Conservation (phyloP, 1,140 invertebrate genomes). For the Telenomus remus region DNA sequence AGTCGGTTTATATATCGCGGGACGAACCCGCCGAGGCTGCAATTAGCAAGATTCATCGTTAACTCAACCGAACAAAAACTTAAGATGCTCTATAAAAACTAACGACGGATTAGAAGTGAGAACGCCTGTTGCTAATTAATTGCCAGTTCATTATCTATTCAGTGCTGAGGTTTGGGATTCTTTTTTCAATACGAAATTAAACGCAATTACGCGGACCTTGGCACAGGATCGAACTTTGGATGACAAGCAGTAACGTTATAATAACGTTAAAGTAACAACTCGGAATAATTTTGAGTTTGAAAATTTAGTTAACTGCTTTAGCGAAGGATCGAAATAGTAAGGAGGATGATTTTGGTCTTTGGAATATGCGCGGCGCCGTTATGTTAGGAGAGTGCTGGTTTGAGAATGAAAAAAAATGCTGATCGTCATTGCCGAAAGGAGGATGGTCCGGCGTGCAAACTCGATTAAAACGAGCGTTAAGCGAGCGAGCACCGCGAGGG, state of each 20-base stretch:
- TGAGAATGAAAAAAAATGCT: constrained; percentile 51
- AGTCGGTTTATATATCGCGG: not conserved
- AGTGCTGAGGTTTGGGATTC: not conserved
- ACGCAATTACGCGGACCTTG: not conserved
- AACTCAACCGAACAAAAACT: not conserved
- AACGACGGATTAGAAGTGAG: constrained; percentile 7
- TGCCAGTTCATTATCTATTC: constrained; percentile 14
- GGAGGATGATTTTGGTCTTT: constrained; percentile 48
- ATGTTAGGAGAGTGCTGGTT: too few species aligned
- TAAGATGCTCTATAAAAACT: constrained; percentile 2
- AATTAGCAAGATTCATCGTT: constrained; percentile 23
- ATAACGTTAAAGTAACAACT: constrained; percentile 35
- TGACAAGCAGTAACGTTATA: constrained; percentile 6
- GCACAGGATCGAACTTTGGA: too few species aligned
- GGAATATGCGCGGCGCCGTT: constrained; percentile 36
- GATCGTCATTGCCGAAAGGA: constrained; percentile 58
- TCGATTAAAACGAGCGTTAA: constrained; percentile 74
- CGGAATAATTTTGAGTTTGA: constrained; percentile 20
- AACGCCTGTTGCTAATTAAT: constrained; percentile 1
- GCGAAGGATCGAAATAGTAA: constrained; percentile 8
- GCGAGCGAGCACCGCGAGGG: constrained; percentile 68
- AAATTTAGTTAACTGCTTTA: constrained; percentile 35
- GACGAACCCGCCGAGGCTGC: too few species aligned
- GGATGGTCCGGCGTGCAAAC: constrained; percentile 64
- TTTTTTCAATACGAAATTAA: constrained; percentile 2